Evolutionary conservation across 2,113 vertebrate genomes (phyloP).

Genomic region (Mormoops blainvillei): DNA sequence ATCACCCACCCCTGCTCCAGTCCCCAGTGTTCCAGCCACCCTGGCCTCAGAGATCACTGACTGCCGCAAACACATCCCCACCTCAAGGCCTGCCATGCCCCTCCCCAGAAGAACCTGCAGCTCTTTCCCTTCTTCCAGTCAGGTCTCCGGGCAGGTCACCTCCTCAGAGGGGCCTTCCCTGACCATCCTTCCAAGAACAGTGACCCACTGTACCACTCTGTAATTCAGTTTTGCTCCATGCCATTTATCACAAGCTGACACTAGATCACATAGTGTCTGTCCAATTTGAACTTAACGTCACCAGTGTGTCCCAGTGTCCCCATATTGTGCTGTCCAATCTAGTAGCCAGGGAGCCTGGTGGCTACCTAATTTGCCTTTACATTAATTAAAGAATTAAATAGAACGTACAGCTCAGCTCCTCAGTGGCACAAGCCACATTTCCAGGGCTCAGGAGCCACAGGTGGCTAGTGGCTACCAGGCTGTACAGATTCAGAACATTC

Average conservation of each 20-base stretch:
- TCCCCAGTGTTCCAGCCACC: not conserved
- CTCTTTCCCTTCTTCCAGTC: not conserved
- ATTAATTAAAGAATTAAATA: not conserved
- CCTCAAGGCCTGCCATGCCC: not conserved
- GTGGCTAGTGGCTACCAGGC: not conserved
- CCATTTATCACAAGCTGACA: not conserved
- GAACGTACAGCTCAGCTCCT: not conserved
- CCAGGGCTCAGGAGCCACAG: not conserved
- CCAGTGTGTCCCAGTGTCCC: not conserved
- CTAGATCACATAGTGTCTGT: not conserved
- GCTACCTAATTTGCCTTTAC: not conserved
- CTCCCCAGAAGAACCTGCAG: not conserved
- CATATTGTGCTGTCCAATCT: too few relatives aligned
- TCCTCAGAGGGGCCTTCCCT: not conserved
- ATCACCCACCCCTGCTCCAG: rapidly evolving
- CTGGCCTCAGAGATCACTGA: not conserved
- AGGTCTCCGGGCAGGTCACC: not conserved
- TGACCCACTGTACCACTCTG: not conserved
- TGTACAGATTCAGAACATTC: rapidly evolving
- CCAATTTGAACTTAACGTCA: not conserved
- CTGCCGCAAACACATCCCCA: too few relatives aligned
- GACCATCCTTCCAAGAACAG: not conserved
- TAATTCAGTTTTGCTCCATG: not conserved
- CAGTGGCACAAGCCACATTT: not conserved
- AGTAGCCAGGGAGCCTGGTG: not conserved